Evolutionary conservation across 2,113 vertebrate species (phyloP).

Genomic region (Semnopithecus entellus): DNA sequence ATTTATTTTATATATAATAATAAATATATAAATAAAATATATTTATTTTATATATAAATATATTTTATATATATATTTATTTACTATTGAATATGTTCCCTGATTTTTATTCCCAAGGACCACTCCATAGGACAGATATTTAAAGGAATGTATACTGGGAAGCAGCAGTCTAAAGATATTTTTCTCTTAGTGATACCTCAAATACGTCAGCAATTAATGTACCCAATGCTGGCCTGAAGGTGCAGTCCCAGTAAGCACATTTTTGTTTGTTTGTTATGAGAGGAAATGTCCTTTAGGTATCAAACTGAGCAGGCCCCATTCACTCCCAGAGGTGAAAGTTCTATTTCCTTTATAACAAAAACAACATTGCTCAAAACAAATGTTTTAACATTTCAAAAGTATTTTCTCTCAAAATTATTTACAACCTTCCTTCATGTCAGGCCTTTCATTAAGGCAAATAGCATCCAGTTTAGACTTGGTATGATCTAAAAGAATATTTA

Average conservation of each 20-base stretch:
- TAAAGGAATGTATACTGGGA: background rate
- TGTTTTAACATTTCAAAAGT: background rate
- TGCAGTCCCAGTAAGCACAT: rapidly evolving
- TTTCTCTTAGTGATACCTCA: background rate
- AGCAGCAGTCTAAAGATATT: background rate
- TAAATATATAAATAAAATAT: too few relatives aligned
- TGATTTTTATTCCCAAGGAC: background rate
- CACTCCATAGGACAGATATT: background rate
- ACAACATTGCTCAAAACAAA: background rate
- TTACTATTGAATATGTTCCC: background rate
- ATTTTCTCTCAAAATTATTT: background rate
- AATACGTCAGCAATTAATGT: background rate
- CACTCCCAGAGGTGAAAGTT: background rate
- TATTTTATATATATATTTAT: too few relatives aligned
- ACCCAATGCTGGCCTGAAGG: background rate
- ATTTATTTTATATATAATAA: too few relatives aligned
- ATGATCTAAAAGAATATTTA: background rate
- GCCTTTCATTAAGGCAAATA: background rate
- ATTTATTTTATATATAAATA: too few relatives aligned
- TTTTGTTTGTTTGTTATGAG: background rate
- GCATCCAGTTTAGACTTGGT: background rate
- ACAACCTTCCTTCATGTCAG: background rate
- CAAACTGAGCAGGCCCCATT: background rate
- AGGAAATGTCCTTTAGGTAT: background rate
- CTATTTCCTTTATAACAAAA: background rate